Percentiles rank a stretch among this genome's conserved stretches.
Conservation (phyloP, 1,140 invertebrate genomes). For the Calephelis virginiensis region DNA sequence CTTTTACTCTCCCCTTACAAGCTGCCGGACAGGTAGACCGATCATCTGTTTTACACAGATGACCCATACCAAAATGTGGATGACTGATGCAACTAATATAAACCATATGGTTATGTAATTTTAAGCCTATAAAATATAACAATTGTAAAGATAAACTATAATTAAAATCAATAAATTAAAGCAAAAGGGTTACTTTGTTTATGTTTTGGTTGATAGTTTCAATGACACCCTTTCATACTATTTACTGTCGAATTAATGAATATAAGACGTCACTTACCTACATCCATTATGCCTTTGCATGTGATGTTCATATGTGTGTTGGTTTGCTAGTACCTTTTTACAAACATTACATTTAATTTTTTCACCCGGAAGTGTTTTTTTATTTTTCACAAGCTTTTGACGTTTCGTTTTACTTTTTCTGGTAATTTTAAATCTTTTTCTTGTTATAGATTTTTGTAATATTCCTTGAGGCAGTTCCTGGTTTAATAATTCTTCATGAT, state of each 20-base stretch:
- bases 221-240: no score
- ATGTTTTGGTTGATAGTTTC: no score
- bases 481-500: not conserved
- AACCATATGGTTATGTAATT: no score
- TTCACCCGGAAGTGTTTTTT: constrained; percentile 20
- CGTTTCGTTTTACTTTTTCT: constrained; percentile 19
- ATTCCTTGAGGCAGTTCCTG: not conserved
- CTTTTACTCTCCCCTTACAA: no score
- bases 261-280: constrained; percentile 28
- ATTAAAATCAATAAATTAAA: no score
- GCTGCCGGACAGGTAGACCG: no score
- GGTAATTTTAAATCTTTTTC: constrained; percentile 27
- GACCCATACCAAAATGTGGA: no score
- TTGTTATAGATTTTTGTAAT: constrained; percentile 20
- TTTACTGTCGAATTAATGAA: not conserved
- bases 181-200: no score
- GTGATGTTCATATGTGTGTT: constrained; percentile 51
- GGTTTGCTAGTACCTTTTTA: constrained; percentile 50
- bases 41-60: no score
- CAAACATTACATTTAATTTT: constrained; percentile 48
- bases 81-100: no score
- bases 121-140: no score
- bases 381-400: constrained; percentile 21
- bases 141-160: no score
- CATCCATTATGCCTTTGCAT: constrained; percentile 61